These are phyloP conservation scores for Diceros bicornis DNA, from an alignment of 2,797 vertebrate species.

Conservation along the genomic window DNA sequence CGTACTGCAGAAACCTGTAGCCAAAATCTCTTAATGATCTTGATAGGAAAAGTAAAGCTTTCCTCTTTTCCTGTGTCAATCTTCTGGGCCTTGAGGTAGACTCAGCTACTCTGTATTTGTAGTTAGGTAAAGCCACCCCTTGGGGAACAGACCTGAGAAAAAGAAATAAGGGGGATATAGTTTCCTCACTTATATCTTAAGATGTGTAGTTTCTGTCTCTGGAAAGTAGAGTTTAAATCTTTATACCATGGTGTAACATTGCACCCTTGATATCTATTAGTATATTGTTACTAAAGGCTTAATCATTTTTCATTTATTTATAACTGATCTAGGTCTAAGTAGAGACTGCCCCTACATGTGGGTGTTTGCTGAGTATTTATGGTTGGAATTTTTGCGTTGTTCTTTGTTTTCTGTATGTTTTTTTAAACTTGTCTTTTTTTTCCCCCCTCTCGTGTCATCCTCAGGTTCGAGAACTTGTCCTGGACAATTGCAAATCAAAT, in stretches of 20 bases:
- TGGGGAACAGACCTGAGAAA: not conserved
- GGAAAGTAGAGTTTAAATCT: not conserved
- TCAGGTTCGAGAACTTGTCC: constrained; percentile 96
- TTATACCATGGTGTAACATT: constrained; percentile 30
- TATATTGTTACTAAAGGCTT: constrained; percentile 33
- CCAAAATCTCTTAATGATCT: not conserved
- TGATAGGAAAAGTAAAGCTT: not conserved
- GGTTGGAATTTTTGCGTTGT: constrained; percentile 37
- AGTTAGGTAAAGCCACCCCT: not conserved
- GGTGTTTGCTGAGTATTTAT: not conserved
- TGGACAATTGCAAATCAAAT: constrained; percentile 96
- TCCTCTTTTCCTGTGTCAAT: not conserved
- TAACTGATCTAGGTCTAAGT: not conserved
- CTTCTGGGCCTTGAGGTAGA: not conserved
- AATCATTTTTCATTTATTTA: constrained; percentile 54
- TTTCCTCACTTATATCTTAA: constrained; percentile 5
- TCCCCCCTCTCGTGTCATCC: not conserved
- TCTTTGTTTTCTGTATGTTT: constrained; percentile 30
- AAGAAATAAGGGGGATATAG: not conserved
- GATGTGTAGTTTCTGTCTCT: constrained; percentile 4
- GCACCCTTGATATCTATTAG: not conserved
- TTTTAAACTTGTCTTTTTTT: not conserved
- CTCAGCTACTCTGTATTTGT: not conserved
- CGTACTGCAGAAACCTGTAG: not conserved
- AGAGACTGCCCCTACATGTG: not conserved